Conservation (phyloP, 2,888 invertebrate genomes). For the Arrhopalites spinosus region DNA sequence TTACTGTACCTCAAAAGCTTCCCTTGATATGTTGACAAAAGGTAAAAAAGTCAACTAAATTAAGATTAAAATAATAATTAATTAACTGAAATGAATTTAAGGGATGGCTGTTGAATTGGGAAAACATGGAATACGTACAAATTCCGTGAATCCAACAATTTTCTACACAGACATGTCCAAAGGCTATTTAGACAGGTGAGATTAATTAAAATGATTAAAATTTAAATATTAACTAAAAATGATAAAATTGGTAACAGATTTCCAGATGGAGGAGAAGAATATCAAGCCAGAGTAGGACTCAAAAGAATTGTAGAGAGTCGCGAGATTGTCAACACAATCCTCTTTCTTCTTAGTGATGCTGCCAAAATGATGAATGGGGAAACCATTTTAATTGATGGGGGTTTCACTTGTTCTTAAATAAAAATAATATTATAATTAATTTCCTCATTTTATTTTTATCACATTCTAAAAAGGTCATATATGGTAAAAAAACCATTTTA, state of each 20-base stretch:
- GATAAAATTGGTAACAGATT: neutral
- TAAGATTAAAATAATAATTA: neutral
- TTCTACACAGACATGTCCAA: conserved; percentile 19
- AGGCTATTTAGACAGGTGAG: neutral
- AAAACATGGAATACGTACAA: neutral
- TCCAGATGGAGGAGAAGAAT: neutral
- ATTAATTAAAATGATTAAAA: too few species aligned
- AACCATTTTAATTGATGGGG: conserved; percentile 25
- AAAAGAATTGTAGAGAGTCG: neutral
- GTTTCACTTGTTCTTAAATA: neutral
- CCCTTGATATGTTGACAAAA: conserved; percentile 1
- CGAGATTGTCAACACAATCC: conserved; percentile 29
- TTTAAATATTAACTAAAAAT: too few species aligned
- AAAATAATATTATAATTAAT: too few species aligned
- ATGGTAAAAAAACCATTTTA: too few species aligned
- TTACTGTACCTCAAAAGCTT: conserved; percentile 16
- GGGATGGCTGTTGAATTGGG: conserved; percentile 12
- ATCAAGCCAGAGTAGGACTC: neutral
- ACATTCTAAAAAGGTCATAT: too few species aligned
- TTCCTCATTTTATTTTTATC: too few species aligned
- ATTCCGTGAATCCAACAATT: conserved; percentile 3
- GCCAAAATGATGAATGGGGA: conserved; percentile 24
- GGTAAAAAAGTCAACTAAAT: neutral
- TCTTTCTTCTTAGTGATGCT: conserved; percentile 23
- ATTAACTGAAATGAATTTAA: too few species aligned